Percentiles rank a stretch among this genome's conserved stretches.
These are phyloP conservation scores for Propsilocerus akamusi DNA, from an alignment of 1,140 invertebrate species.

Conservation along the genomic window DNA sequence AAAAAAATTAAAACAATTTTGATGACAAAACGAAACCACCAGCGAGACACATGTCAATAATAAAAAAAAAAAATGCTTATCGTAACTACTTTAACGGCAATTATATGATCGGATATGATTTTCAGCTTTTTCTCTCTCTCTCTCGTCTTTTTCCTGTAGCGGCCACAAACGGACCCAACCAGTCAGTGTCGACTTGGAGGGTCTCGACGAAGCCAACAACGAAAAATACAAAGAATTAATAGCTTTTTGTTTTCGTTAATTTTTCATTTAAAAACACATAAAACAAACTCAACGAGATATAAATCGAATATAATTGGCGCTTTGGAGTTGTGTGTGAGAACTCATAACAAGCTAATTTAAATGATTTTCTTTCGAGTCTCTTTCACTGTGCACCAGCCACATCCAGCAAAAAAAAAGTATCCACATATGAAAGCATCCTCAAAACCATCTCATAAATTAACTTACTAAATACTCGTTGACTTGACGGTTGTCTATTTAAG, in stretches of 20 bases:
- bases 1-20: too few species aligned
- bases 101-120: slow-evolving; percentile 1
- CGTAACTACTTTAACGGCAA: too few species aligned
- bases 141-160: not conserved
- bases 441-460: not conserved
- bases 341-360: slow-evolving; percentile 3
- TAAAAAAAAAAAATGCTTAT: too few species aligned
- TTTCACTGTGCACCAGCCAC: not conserved
- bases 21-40: too few species aligned
- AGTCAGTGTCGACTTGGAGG: not conserved
- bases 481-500: too few species aligned
- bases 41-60: too few species aligned
- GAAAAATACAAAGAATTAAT: slow-evolving; percentile 1
- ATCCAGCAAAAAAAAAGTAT: not conserved
- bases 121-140: not conserved
- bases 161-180: not conserved
- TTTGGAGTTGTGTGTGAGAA: not conserved
- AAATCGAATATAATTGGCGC: slow-evolving; percentile 3
- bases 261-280: slow-evolving; percentile 4
- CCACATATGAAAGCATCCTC: not conserved
- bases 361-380: not conserved
- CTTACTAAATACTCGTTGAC: not conserved
- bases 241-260: slow-evolving; percentile 1
- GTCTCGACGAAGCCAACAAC: not conserved
- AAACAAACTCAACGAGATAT: not conserved